Evolutionary conservation across 2,888 invertebrate genomes (phyloP).

Genomic region (Tiliacea aurago): DNA sequence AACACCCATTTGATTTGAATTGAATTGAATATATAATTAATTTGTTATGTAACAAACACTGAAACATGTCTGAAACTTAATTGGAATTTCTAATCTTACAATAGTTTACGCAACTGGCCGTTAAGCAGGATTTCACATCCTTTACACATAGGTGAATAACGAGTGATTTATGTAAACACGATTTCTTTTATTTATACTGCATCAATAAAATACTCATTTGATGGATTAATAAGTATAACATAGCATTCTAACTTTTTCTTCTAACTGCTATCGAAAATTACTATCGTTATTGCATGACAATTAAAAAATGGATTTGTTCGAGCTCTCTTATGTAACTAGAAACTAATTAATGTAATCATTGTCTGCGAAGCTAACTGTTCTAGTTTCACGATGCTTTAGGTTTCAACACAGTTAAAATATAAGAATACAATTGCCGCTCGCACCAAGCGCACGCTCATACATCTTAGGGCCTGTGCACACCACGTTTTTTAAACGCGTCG

Average conservation of each 20-base stretch:
- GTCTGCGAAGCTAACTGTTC: slow-evolving; percentile 63
- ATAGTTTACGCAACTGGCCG: slow-evolving; percentile 40
- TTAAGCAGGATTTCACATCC: slow-evolving; percentile 66
- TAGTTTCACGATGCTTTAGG: slow-evolving; percentile 63
- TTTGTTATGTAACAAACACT: slow-evolving; percentile 44
- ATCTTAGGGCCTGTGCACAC: no score
- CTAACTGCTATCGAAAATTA: slow-evolving; percentile 15
- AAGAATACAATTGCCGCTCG: slow-evolving; percentile 56
- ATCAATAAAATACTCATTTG: slow-evolving; percentile 5
- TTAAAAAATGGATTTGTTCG: slow-evolving; percentile 32
- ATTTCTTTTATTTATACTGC: slow-evolving; percentile 45
- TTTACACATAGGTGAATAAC: slow-evolving; percentile 43
- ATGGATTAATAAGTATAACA: background rate
- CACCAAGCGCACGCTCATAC: slow-evolving; percentile 32
- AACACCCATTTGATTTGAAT: slow-evolving; percentile 43
- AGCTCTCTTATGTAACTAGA: slow-evolving; percentile 63
- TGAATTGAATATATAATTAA: slow-evolving; percentile 39
- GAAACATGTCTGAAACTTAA: slow-evolving; percentile 44
- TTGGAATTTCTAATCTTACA: slow-evolving; percentile 48
- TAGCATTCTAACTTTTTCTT: slow-evolving; percentile 7
- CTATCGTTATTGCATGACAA: slow-evolving; percentile 6
- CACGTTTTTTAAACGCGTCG: no score
- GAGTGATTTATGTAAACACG: slow-evolving; percentile 45
- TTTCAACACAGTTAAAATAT: slow-evolving; percentile 62
- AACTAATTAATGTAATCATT: slow-evolving; percentile 66